A percentile compares a stretch with the other conserved stretches of the same genome.
phyloP scores from a whole-genome alignment of 2,113 vertebrate genomes.

The Semicossyphus pulcher region DNA sequence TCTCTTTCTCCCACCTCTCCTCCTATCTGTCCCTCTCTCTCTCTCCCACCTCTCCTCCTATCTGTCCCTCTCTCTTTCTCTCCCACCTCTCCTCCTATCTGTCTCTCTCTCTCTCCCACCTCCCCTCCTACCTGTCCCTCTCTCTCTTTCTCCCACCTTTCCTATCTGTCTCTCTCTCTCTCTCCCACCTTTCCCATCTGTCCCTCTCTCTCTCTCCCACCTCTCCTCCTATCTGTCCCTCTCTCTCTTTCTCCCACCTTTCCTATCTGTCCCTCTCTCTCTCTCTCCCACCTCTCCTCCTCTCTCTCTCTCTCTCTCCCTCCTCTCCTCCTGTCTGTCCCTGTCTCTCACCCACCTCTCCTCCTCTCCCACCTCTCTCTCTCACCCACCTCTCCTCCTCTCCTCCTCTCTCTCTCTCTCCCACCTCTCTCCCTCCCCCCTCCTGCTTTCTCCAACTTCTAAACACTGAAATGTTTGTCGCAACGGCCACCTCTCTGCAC shows the following conservation, averaged over 20 bases:
- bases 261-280: slow-evolving; percentile 20
- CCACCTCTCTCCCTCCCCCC: background rate
- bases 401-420: slow-evolving; percentile 12
- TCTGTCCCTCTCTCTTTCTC: too few relatives aligned
- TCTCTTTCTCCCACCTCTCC: slow-evolving; percentile 21
- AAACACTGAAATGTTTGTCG: slow-evolving; percentile 25
- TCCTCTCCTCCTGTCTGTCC: background rate
- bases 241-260: slow-evolving; percentile 13
- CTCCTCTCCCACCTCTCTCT: background rate
- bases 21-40: slow-evolving; percentile 16
- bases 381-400: slow-evolving; percentile 19
- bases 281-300: too few relatives aligned
- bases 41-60: slow-evolving; percentile 1
- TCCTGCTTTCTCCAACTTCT: slow-evolving; percentile 20
- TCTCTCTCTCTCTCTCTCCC: background rate
- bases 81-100: slow-evolving; percentile 20
- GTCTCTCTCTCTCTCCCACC: slow-evolving; percentile 10
- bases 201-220: too few relatives aligned
- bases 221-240: slow-evolving; percentile 21
- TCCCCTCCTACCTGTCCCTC: too few relatives aligned
- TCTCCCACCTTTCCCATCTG: slow-evolving; percentile 3
- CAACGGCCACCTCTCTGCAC: slow-evolving; percentile 20
- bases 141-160: too few relatives aligned
- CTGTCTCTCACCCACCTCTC: too few relatives aligned
- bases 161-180: slow-evolving; percentile 11